phyloP scores from a whole-genome alignment of 2,113 vertebrate species.

The Acanthochromis polyacanthus region DNA sequence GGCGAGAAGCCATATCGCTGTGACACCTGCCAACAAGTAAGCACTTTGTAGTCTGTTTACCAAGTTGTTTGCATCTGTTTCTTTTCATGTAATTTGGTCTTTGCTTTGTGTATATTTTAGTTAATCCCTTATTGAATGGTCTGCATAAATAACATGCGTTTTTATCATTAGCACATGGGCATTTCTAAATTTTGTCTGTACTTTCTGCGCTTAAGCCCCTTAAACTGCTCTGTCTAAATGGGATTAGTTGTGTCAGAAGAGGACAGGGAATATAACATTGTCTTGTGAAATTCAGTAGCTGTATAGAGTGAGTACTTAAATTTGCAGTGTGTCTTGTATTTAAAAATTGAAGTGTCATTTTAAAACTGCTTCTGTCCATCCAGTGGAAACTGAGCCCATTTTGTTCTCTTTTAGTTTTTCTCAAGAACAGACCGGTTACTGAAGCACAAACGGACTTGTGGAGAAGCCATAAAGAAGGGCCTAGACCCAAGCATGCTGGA shows the following conservation, averaged over 20 bases:
- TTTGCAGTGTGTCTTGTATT: too few species aligned
- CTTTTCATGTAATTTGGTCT: background rate
- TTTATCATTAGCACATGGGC: too few species aligned
- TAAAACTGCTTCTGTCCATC: background rate
- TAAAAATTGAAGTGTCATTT: background rate
- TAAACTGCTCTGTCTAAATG: background rate
- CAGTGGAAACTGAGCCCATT: background rate
- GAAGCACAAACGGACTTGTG: constrained; percentile 99
- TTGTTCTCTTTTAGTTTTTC: constrained; percentile 89
- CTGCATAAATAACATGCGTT: too few species aligned
- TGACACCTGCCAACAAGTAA: constrained; percentile 96
- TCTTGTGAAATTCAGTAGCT: too few species aligned
- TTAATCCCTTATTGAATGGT: background rate
- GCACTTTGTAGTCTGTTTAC: constrained; percentile 16
- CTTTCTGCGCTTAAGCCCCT: background rate
- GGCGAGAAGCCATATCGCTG: constrained; percentile 99
- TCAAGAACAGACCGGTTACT: constrained; percentile 98
- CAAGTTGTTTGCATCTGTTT: too few species aligned
- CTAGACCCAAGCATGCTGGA: constrained; percentile 92
- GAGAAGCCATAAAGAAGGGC: constrained; percentile 97
- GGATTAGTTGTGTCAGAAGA: constrained; percentile 1
- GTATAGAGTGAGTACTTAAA: too few species aligned
- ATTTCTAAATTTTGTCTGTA: background rate
- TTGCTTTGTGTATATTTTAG: background rate
- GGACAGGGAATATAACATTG: too few species aligned